Base-by-base conservation (phyloP, 92 coral and sea anemone genomes). In the Palythoa caribaeorum region DNA sequence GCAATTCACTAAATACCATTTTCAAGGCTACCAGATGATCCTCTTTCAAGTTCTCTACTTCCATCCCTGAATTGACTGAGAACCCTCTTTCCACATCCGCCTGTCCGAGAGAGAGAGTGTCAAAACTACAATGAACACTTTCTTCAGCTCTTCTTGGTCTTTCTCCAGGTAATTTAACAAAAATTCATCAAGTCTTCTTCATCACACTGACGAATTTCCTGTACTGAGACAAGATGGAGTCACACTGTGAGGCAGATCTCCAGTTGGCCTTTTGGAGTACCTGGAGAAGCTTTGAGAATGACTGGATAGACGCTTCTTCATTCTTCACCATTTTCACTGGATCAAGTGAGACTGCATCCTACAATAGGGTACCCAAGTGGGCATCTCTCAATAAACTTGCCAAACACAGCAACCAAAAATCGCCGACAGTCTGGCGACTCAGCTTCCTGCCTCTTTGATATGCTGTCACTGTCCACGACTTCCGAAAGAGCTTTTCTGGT, bases 1-100 rank as follows among this genome's bases (percentile, higher is more conserved):
- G 52, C 53, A 55, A 66, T 80, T 80, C 85, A 12, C 55, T 80
- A 71, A 60, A 92, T 78, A 50, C 40, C 9, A 76, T 76, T 80
- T 86, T 84, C 94, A 88, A 92, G 37, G 87, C 71, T 16, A 83
- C 12, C 74, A 88, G 90, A 71, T 88, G 88, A 71, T 73, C 75
- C 38, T 88, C 87, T 10, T 84, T 76, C 44, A 76, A 76, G 40
- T 76, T 76, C 80, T 76, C 80, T 48, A 76, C 9, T 40, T 13
- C 73, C 55, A 60, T 80, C 21, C 38, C 73, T 4, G 55, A 21
- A 20, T 6, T 60, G 36, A 80, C 3, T 38, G 73, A 80, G 13
- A 79, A 79, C 1, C 52, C 71, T 40, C 71, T 21, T 71, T 57
- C 84, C 13, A 80, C 85, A 66, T 80, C 73, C 15, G 85, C 36